These are phyloP conservation scores for Oreonectes daqikongensis DNA, from an alignment of 2,797 vertebrate species.

Conservation along the genomic window DNA sequence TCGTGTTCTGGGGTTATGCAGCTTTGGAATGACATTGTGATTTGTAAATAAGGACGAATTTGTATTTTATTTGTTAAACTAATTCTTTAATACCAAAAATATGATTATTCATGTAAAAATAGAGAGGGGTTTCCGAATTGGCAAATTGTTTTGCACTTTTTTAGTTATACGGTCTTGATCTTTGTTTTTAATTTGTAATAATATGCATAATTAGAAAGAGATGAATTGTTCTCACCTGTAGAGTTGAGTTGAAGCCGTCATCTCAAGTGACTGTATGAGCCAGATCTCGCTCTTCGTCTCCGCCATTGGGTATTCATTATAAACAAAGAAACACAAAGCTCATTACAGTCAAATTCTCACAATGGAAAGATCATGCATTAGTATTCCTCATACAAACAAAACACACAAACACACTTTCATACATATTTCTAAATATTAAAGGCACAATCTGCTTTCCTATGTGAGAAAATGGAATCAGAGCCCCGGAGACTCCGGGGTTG, in stretches of 20 bases:
- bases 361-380: slow-evolving; percentile 23
- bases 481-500: slow-evolving; percentile 40
- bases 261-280: slow-evolving; percentile 45
- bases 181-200: slow-evolving; percentile 12
- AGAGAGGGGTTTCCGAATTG: background rate
- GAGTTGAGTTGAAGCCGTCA: slow-evolving; percentile 40
- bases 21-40: background rate
- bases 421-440: slow-evolving; percentile 40
- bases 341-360: slow-evolving; percentile 37
- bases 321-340: slow-evolving; percentile 35
- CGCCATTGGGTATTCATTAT: background rate
- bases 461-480: slow-evolving; percentile 52
- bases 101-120: background rate
- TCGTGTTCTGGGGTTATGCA: background rate
- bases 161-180: slow-evolving; percentile 9
- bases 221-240: slow-evolving; percentile 46
- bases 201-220: slow-evolving; percentile 22
- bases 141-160: background rate
- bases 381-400: slow-evolving; percentile 8
- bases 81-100: background rate
- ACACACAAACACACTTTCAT: slow-evolving; percentile 13
- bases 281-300: slow-evolving; percentile 9
- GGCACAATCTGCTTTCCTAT: slow-evolving; percentile 45
- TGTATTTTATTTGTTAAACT: background rate
- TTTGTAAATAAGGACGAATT: background rate